These are phyloP conservation scores for Hemithea aestivaria DNA, from an alignment of 2,888 invertebrate species.

Conservation along the genomic window DNA sequence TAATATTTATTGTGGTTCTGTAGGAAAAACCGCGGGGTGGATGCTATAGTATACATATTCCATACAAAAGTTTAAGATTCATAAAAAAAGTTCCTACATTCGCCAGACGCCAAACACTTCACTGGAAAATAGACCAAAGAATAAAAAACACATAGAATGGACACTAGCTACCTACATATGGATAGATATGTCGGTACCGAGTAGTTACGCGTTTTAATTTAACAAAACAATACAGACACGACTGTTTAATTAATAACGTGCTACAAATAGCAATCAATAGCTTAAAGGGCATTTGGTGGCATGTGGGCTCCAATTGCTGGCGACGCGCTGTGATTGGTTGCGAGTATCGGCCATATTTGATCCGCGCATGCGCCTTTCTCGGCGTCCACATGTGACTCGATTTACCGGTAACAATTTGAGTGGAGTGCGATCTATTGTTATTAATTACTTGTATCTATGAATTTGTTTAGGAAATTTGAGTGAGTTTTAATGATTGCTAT, in stretches of 20 bases:
- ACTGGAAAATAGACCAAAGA: too few relatives aligned
- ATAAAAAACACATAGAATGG: not conserved
- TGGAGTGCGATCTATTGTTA: slow-evolving; percentile 18
- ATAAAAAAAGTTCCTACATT: too few relatives aligned
- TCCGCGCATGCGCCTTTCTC: slow-evolving; percentile 63
- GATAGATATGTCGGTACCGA: too few relatives aligned
- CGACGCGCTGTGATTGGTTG: slow-evolving; percentile 56
- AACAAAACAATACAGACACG: slow-evolving; percentile 26
- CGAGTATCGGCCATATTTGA: slow-evolving; percentile 67
- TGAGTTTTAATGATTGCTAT: too few relatives aligned
- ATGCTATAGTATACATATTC: too few relatives aligned
- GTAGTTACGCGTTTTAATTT: slow-evolving; percentile 2
- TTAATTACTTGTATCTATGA: slow-evolving; percentile 5
- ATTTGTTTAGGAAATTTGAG: too few relatives aligned
- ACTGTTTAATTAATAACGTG: slow-evolving; percentile 45
- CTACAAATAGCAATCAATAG: slow-evolving; percentile 64
- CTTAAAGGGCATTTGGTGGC: slow-evolving; percentile 53
- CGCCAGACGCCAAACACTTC: too few relatives aligned
- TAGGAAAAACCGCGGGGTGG: too few relatives aligned
- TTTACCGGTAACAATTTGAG: slow-evolving; percentile 29
- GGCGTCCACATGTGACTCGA: slow-evolving; percentile 56
- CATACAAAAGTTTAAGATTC: too few relatives aligned
- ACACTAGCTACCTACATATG: too few relatives aligned
- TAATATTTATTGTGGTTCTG: too few relatives aligned
- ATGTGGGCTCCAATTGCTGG: slow-evolving; percentile 47